A percentile compares a stretch with the other conserved stretches of the same genome.
Evolutionary conservation across 2,113 vertebrate genomes (phyloP).

Genomic region (Butorides virescens): DNA sequence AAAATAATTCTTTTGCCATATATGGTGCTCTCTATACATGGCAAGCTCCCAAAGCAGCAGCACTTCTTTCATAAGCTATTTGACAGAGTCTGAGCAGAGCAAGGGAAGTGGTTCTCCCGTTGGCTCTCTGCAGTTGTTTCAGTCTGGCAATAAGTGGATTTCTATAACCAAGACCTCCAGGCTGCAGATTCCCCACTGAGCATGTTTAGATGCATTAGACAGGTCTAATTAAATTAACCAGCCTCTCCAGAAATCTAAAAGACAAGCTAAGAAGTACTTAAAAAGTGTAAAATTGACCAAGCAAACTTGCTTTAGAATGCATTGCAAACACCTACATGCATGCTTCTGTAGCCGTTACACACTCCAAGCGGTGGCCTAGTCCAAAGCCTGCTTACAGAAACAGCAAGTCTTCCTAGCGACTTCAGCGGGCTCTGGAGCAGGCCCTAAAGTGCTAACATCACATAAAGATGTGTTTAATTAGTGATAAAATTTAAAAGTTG

Average conservation of each 20-base stretch:
- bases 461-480: background rate
- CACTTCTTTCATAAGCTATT: background rate
- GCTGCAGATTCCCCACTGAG: background rate
- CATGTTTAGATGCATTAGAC: background rate
- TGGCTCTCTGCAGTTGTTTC: background rate
- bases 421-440: background rate
- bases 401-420: background rate
- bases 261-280: background rate
- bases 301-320: background rate
- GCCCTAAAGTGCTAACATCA: background rate
- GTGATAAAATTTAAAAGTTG: background rate
- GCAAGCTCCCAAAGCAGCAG: conserved; percentile 15
- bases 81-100: background rate
- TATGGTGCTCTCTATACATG: background rate
- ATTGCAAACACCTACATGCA: fast-evolving
- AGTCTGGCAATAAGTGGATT: background rate
- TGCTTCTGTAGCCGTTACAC: background rate
- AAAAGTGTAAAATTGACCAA: background rate
- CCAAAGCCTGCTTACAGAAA: background rate
- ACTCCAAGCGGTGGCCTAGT: background rate
- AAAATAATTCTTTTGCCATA: background rate
- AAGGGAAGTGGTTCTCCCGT: background rate
- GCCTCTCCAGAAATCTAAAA: background rate
- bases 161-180: background rate
- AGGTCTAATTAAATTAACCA: conserved; percentile 32